Conservation (phyloP, 2,888 invertebrate genomes). For the Brachylomia viminalis region DNA sequence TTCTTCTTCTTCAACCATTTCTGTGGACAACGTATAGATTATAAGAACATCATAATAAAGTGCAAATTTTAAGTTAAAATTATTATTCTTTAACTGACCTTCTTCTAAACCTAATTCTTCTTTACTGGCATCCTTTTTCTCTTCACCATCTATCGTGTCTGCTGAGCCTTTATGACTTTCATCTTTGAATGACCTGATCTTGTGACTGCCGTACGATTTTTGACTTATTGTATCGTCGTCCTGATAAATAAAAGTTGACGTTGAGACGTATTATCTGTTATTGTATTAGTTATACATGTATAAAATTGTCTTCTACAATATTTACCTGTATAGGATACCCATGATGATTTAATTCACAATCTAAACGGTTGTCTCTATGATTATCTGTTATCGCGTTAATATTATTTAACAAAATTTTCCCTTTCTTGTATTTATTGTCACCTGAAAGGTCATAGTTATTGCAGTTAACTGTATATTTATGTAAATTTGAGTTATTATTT, state of each 20-base stretch:
- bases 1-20: slow-evolving; percentile 91
- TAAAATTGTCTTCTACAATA: background rate
- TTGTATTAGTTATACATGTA: background rate
- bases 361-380: slow-evolving; percentile 94
- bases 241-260: slow-evolving; percentile 70
- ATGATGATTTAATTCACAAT: slow-evolving; percentile 94
- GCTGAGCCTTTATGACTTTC: slow-evolving; percentile 97
- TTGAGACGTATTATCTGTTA: background rate
- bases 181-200: slow-evolving; percentile 96
- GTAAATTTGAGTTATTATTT: slow-evolving; percentile 5
- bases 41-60: background rate
- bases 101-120: slow-evolving; percentile 96
- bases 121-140: slow-evolving; percentile 97
- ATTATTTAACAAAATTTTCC: slow-evolving; percentile 95
- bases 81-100: slow-evolving; percentile 83
- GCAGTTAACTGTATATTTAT: slow-evolving; percentile 9
- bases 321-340: slow-evolving; percentile 91
- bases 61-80: background rate
- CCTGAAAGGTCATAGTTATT: slow-evolving; percentile 85
- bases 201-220: slow-evolving; percentile 98
- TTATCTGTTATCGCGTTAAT: slow-evolving; percentile 95
- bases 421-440: slow-evolving; percentile 96
- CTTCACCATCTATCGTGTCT: slow-evolving; percentile 96
- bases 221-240: slow-evolving; percentile 96
- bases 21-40: slow-evolving; percentile 51